These are phyloP conservation scores for Atta colombica DNA, from an alignment of 1,140 invertebrate species.

Conservation along the genomic window DNA sequence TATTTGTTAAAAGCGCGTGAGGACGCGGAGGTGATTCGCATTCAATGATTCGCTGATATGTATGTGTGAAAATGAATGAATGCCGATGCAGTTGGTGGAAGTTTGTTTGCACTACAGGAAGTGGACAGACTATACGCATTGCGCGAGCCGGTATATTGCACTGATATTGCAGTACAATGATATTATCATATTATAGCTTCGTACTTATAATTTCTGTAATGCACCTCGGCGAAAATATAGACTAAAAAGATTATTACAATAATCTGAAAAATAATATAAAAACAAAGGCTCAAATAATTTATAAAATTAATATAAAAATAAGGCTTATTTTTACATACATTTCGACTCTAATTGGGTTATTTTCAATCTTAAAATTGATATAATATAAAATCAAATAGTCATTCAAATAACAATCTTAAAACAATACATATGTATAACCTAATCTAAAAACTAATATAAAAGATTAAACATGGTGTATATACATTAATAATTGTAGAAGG, in stretches of 20 bases:
- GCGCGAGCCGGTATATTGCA: conserved; percentile 14
- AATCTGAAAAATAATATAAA: neutral
- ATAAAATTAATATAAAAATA: too few relatives aligned
- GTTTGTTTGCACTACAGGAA: conserved; percentile 7
- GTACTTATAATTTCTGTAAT: neutral
- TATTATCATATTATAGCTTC: neutral
- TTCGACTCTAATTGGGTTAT: too few relatives aligned
- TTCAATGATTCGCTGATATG: conserved; percentile 21
- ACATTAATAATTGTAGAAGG: too few relatives aligned
- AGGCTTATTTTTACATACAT: too few relatives aligned
- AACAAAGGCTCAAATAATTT: too few relatives aligned
- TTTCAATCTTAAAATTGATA: too few relatives aligned
- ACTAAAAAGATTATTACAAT: neutral
- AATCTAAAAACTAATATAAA: too few relatives aligned
- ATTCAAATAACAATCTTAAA: too few relatives aligned
- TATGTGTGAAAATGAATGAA: conserved; percentile 56
- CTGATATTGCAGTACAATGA: neutral
- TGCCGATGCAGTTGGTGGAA: conserved; percentile 22
- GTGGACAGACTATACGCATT: conserved; percentile 13
- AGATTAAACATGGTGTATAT: too few relatives aligned
- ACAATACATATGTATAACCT: too few relatives aligned
- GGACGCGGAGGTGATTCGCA: conserved; percentile 1
- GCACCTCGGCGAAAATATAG: neutral
- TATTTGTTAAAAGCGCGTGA: neutral
- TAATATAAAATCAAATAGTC: too few relatives aligned